phyloP scores from a whole-genome alignment of 2,113 vertebrate genomes.

The Rhadina sibilatrix region DNA sequence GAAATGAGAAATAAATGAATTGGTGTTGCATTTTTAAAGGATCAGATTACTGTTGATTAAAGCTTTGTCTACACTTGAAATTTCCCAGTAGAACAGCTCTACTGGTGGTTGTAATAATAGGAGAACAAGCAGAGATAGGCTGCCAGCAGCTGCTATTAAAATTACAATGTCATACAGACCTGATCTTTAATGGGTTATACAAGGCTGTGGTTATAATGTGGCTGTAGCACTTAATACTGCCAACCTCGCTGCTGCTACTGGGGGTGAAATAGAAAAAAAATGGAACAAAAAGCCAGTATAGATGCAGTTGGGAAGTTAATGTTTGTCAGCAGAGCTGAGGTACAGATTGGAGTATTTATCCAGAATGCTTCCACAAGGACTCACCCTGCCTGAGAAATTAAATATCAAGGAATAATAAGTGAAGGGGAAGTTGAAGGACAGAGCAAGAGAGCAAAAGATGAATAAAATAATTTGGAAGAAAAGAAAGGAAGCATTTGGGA shows the following conservation, averaged over 20 bases:
- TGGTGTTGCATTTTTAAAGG: conserved; percentile 69
- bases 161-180: conserved; percentile 38
- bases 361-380: neutral
- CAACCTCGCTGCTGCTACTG: neutral
- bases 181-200: conserved; percentile 31
- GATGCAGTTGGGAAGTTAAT: neutral
- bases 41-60: conserved; percentile 69
- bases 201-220: neutral
- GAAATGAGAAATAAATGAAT: conserved; percentile 68
- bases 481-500: neutral
- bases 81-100: conserved; percentile 62
- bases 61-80: conserved; percentile 66
- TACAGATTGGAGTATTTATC: neutral
- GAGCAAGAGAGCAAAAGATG: neutral
- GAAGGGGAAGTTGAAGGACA: neutral
- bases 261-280: neutral
- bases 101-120: conserved; percentile 52
- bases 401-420: neutral
- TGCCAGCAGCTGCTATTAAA: conserved; percentile 13
- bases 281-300: neutral
- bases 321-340: neutral
- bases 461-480: neutral
- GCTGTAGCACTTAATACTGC: neutral
- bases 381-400: neutral
- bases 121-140: conserved; percentile 47